phyloP scores from a whole-genome alignment of 2,888 invertebrate genomes.

The Sylvicola cinctus region DNA sequence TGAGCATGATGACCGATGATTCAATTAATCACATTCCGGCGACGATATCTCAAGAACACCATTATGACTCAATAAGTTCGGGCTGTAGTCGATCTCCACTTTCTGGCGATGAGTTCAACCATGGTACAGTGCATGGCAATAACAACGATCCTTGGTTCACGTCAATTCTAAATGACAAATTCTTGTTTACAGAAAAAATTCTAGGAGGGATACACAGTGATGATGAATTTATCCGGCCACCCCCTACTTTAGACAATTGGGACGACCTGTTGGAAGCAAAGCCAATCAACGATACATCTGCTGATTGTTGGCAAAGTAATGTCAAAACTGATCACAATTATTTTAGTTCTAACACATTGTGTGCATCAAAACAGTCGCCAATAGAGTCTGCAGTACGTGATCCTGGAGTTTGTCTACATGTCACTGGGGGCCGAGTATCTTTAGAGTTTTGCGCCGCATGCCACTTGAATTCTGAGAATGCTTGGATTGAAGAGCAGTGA shows the following conservation, averaged over 20 bases:
- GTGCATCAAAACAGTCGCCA: constrained; percentile 3
- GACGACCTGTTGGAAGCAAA: constrained; percentile 8
- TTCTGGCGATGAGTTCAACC: neutral
- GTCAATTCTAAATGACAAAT: constrained; percentile 11
- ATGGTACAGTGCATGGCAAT: constrained; percentile 8
- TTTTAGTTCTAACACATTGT: constrained; percentile 6
- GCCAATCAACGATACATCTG: no score
- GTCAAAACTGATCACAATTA: constrained; percentile 12
- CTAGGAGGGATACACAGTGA: constrained; percentile 1
- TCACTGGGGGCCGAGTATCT: constrained; percentile 32
- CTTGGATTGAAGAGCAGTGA: constrained; percentile 14
- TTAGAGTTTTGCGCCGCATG: constrained; percentile 35
- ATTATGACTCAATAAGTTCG: no score
- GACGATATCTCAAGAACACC: neutral
- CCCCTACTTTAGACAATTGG: constrained; percentile 8
- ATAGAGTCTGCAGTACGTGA: constrained; percentile 13
- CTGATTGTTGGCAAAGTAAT: constrained; percentile 1
- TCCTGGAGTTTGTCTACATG: constrained; percentile 34
- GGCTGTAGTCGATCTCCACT: neutral
- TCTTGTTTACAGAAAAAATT: constrained; percentile 16
- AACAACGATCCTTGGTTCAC: constrained; percentile 8
- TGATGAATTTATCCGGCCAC: neutral
- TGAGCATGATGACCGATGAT: neutral
- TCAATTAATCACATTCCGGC: neutral
- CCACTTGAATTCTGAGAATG: constrained; percentile 25